Evolutionary conservation across 2,888 invertebrate species (phyloP).

Genomic region (Andrena praecox): DNA sequence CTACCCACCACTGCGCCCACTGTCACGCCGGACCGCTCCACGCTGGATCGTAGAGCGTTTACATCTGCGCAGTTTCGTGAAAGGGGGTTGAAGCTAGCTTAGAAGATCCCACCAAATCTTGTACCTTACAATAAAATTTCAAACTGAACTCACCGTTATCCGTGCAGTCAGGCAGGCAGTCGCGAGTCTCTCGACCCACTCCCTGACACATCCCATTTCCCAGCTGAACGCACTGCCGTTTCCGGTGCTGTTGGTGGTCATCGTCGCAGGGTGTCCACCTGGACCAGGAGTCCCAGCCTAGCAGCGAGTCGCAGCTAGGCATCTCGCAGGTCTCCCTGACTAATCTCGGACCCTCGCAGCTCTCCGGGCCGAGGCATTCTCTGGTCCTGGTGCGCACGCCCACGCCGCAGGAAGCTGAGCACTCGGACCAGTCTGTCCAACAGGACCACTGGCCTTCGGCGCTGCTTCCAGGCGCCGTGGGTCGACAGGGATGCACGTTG

Average conservation of each 20-base stretch:
- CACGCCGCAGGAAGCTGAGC: slow-evolving; percentile 90
- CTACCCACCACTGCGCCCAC: slow-evolving; percentile 85
- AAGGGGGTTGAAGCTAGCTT: not conserved
- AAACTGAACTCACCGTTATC: slow-evolving; percentile 77
- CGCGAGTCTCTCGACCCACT: slow-evolving; percentile 88
- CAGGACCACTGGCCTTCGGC: slow-evolving; percentile 91
- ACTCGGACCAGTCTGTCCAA: slow-evolving; percentile 94
- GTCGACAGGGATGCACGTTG: slow-evolving; percentile 89
- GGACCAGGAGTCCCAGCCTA: slow-evolving; percentile 92
- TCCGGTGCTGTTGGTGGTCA: slow-evolving; percentile 89
- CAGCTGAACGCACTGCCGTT: slow-evolving; percentile 88
- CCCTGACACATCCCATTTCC: slow-evolving; percentile 89
- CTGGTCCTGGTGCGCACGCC: slow-evolving; percentile 90
- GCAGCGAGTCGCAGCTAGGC: slow-evolving; percentile 89
- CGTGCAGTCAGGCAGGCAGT: slow-evolving; percentile 85
- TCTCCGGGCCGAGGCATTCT: slow-evolving; percentile 86
- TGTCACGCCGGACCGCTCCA: slow-evolving; percentile 84
- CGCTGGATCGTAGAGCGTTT: slow-evolving; percentile 64
- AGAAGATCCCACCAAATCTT: no score
- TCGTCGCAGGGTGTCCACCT: slow-evolving; percentile 89
- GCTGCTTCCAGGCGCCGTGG: not conserved
- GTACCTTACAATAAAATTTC: not conserved
- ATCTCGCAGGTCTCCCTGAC: slow-evolving; percentile 90
- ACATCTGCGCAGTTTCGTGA: slow-evolving; percentile 52
- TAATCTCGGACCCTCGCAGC: slow-evolving; percentile 88